A percentile compares a stretch with the other conserved stretches of the same genome.
Evolutionary conservation across 2,888 invertebrate genomes (phyloP).

Genomic region (Amiota minor): DNA sequence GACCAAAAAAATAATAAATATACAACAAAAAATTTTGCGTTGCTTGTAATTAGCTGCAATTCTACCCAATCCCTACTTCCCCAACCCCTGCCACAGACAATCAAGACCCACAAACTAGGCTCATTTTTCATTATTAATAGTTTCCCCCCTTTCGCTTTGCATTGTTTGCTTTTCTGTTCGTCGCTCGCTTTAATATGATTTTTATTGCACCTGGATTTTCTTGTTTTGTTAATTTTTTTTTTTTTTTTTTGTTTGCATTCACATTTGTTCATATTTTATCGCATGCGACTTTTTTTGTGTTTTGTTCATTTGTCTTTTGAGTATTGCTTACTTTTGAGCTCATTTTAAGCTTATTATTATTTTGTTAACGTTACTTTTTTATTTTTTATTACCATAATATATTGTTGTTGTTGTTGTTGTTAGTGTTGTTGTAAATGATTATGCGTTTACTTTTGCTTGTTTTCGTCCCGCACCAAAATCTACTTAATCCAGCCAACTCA

Average conservation of each 20-base stretch:
- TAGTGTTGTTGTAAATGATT: conserved; percentile 6
- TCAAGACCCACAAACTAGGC: conserved; percentile 1
- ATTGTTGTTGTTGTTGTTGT: conserved; percentile 43
- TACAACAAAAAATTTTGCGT: conserved; percentile 33
- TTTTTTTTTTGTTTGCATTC: conserved; percentile 29
- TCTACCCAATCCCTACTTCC: conserved; percentile 31
- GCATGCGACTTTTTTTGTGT: conserved; percentile 48
- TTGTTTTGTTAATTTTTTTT: conserved; percentile 60
- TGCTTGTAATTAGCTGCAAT: conserved; percentile 54
- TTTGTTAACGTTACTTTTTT: conserved; percentile 42
- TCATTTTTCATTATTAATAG: conserved; percentile 25
- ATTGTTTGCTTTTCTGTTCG: conserved; percentile 39
- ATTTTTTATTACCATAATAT: conserved; percentile 56
- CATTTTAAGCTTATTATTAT: conserved; percentile 30
- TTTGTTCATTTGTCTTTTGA: conserved; percentile 37
- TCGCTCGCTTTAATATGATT: conserved; percentile 55
- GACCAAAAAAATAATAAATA: conserved; percentile 41
- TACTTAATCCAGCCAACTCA: background rate
- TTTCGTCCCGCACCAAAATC: background rate
- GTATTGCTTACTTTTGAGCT: conserved; percentile 2
- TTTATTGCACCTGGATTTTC: conserved; percentile 67
- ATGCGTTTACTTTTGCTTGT: conserved; percentile 1
- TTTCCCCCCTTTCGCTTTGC: conserved; percentile 30
- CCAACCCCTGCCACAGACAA: conserved; percentile 15
- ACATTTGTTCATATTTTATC: conserved; percentile 57